Base-by-base conservation (phyloP, 1,140 invertebrate genomes). In the Cylas formicarius region DNA sequence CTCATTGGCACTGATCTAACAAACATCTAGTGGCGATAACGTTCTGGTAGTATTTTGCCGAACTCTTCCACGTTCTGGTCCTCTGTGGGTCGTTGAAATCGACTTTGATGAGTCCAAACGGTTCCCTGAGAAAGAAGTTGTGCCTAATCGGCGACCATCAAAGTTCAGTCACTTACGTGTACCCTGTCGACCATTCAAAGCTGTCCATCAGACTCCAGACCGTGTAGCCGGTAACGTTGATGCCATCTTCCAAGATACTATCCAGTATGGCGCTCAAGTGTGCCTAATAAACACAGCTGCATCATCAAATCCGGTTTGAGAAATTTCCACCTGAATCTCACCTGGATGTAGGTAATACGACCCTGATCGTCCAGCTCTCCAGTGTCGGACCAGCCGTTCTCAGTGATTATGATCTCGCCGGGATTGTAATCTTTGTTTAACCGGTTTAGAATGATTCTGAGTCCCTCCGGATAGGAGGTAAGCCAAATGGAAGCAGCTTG, bases 31-130 rank as follows among this genome's bases (percentile, higher is more conserved):
- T 45, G 4, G 31, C 7, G 26, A 50, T 46, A 20, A 50, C 26
- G 8, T 52, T 26, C 18, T 47, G 39, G 22, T 50, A 53, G 32
- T 38, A 52, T 17, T 47, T 28, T 1, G 19, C 50, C 19, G 50
- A 56, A 21, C 13, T 23, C 27, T 56, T 56, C 22, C 21, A 33
- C 2, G 71, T 82, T 45, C 86, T 71, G 2, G 71, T 75, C 48
- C 74, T 72, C 1, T 77, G 61, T 0, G 78, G 73, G 50, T 78
- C 72, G 1, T 65, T 70, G 55, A 87, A 89, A 60, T 90, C 76
- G 1, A 90, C 81, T 11, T 77, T 70, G 54, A 81, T 78, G 0
- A 90, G 55, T 1, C 86, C 87, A 62, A 86, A 90, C 50, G 73
- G 77, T 67, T 2, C 76, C 78, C 67, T 46, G 72, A 72, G 61